Evolutionary conservation across 1,140 invertebrate genomes (phyloP).

Genomic region (Bombus soroeensis): DNA sequence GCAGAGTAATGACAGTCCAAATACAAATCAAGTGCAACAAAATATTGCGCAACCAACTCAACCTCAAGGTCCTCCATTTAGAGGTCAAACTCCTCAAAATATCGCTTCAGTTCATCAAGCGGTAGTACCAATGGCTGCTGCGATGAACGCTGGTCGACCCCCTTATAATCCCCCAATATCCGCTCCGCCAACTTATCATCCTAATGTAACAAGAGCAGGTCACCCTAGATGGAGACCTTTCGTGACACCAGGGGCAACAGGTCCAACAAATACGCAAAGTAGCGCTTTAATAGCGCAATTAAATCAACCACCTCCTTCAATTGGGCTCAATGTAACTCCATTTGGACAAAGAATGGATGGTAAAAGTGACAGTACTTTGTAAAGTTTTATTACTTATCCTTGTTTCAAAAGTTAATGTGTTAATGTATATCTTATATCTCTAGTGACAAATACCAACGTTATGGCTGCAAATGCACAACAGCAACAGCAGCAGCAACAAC

Average conservation of each 20-base stretch:
- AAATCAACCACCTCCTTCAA: conserved; percentile 85
- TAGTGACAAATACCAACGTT: conserved; percentile 72
- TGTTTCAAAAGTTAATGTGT: background rate
- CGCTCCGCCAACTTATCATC: conserved; percentile 84
- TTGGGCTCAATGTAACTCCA: conserved; percentile 82
- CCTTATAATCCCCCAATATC: conserved; percentile 81
- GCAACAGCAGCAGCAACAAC: conserved; percentile 69
- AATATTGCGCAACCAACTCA: conserved; percentile 76
- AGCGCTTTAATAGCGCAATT: conserved; percentile 88
- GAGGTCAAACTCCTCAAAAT: conserved; percentile 78
- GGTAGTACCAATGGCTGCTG: conserved; percentile 71
- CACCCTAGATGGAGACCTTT: conserved; percentile 79
- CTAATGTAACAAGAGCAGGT: conserved; percentile 71
- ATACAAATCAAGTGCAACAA: conserved; percentile 77
- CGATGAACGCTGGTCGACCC: conserved; percentile 73
- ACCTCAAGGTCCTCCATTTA: conserved; percentile 73
- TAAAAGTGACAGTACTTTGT: conserved; percentile 47
- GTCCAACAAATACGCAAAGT: conserved; percentile 77
- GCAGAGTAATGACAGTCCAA: conserved; percentile 85
- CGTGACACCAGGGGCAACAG: conserved; percentile 75
- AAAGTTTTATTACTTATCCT: background rate
- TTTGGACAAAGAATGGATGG: conserved; percentile 83
- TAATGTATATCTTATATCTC: conserved; percentile 13
- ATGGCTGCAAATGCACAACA: conserved; percentile 79
- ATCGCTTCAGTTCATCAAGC: conserved; percentile 77